phyloP scores from a whole-genome alignment of 2,888 invertebrate species.

The Dynastes hyllus region DNA sequence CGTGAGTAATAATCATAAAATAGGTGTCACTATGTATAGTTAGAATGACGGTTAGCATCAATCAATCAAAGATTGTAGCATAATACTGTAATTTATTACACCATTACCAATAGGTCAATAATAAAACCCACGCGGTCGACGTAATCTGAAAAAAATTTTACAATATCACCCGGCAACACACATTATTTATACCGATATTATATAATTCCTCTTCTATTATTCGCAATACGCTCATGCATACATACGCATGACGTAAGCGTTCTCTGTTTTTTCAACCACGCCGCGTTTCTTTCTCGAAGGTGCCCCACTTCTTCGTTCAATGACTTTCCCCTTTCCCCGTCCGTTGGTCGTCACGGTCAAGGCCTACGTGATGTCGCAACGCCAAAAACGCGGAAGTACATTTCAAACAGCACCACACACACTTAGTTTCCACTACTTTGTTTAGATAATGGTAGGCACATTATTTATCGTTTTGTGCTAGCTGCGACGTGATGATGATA shows the following conservation, averaged over 20 bases:
- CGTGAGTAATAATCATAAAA: too few relatives aligned
- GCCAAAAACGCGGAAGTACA: constrained; percentile 59
- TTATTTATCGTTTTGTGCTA: constrained; percentile 18
- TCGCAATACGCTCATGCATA: constrained; percentile 8
- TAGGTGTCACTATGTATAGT: not conserved
- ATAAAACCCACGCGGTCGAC: constrained; percentile 7
- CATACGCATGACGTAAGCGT: constrained; percentile 4
- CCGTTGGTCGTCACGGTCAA: constrained; percentile 60
- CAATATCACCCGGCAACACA: constrained; percentile 8
- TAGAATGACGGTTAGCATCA: not conserved
- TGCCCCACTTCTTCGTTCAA: constrained; percentile 56
- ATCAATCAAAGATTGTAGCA: constrained; percentile 18
- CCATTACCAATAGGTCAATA: constrained; percentile 3
- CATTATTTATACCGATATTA: constrained; percentile 5
- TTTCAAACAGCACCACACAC: constrained; percentile 50
- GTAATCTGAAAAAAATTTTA: not conserved
- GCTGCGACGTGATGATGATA: constrained; percentile 11
- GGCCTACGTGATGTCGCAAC: constrained; percentile 60
- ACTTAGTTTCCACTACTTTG: constrained; percentile 55
- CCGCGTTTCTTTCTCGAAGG: constrained; percentile 34
- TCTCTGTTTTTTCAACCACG: constrained; percentile 17
- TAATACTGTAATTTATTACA: constrained; percentile 15
- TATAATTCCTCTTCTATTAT: constrained; percentile 27
- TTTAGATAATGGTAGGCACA: constrained; percentile 54
- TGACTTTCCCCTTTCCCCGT: constrained; percentile 55